Conservation (phyloP, 2,888 invertebrate species). For the Dryomyza anilis region DNA sequence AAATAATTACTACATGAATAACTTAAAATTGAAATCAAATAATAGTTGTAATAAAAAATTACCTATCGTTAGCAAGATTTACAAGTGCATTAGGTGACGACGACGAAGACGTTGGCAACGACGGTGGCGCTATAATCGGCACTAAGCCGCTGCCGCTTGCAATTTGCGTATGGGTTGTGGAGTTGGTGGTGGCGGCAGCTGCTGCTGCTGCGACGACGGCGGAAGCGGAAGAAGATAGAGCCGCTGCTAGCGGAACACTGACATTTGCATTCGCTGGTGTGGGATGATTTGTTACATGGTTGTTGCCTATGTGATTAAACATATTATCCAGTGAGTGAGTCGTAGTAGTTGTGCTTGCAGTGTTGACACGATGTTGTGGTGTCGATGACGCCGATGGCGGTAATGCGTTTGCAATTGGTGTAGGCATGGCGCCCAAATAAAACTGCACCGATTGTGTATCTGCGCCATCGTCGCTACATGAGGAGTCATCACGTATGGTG, state of each 20-base stretch:
- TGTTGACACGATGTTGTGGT: constrained; percentile 26
- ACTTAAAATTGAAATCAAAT: no score
- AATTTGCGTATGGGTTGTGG: constrained; percentile 26
- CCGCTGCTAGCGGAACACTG: not conserved
- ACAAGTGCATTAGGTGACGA: constrained; percentile 15
- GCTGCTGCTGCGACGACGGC: constrained; percentile 27
- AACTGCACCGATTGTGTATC: constrained; percentile 52
- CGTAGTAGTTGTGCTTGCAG: no score
- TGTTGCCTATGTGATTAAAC: constrained; percentile 36
- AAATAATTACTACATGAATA: no score
- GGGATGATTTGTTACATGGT: constrained; percentile 10
- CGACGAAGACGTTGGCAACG: not conserved
- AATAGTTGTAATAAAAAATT: no score
- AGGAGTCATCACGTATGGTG: constrained; percentile 53
- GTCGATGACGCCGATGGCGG: constrained; percentile 26
- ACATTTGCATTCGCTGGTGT: not conserved
- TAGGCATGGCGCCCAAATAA: constrained; percentile 44
- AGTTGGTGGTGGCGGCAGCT: not conserved
- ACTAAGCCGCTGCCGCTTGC: constrained; percentile 29
- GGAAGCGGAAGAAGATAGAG: not conserved
- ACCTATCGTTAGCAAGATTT: not conserved
- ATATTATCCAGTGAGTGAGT: constrained; percentile 29
- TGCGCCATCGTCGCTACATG: constrained; percentile 53
- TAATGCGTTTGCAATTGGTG: constrained; percentile 31
- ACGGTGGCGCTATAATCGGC: no score